A percentile compares a stretch with the other conserved stretches of the same genome.
phyloP scores from a whole-genome alignment of 2,797 vertebrate genomes.

The Prunella strophiata region DNA sequence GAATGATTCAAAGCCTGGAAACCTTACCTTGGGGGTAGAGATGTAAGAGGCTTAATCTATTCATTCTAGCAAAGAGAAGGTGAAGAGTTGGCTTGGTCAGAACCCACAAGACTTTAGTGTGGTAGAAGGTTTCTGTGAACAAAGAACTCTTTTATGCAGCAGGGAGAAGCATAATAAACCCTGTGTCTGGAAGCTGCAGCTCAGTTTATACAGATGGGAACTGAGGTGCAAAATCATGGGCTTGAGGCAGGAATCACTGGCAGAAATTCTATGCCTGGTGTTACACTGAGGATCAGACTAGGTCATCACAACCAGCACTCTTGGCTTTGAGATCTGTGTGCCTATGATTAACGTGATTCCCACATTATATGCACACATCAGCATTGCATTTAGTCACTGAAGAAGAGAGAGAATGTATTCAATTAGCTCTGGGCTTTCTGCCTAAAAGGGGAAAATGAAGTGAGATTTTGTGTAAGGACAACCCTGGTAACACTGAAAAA shows the following conservation, averaged over 20 bases:
- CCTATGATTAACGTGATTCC: slow-evolving; percentile 66
- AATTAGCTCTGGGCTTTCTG: slow-evolving; percentile 67
- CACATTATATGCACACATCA: slow-evolving; percentile 71
- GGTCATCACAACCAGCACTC: slow-evolving; percentile 60
- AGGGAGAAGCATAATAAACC: slow-evolving; percentile 54
- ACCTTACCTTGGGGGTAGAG: background rate
- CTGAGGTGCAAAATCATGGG: slow-evolving; percentile 60
- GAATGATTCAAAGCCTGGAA: slow-evolving; percentile 6
- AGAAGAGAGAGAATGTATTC: slow-evolving; percentile 61
- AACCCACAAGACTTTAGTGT: slow-evolving; percentile 33
- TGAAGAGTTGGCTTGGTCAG: slow-evolving; percentile 22
- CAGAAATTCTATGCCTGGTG: slow-evolving; percentile 50
- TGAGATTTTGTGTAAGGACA: slow-evolving; percentile 63
- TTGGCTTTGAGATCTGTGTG: slow-evolving; percentile 64
- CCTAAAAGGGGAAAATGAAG: slow-evolving; percentile 60
- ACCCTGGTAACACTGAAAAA: background rate
- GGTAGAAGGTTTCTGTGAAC: slow-evolving; percentile 44
- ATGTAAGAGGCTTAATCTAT: background rate
- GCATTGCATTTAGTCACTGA: slow-evolving; percentile 62
- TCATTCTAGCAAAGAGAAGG: slow-evolving; percentile 22
- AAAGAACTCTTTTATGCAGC: slow-evolving; percentile 39
- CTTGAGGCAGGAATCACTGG: slow-evolving; percentile 62
- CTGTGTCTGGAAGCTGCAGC: slow-evolving; percentile 43
- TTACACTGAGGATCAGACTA: slow-evolving; percentile 29
- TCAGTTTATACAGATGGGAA: slow-evolving; percentile 54